Base-by-base conservation (phyloP, 2,888 invertebrate genomes). In the Lymantria dispar region DNA sequence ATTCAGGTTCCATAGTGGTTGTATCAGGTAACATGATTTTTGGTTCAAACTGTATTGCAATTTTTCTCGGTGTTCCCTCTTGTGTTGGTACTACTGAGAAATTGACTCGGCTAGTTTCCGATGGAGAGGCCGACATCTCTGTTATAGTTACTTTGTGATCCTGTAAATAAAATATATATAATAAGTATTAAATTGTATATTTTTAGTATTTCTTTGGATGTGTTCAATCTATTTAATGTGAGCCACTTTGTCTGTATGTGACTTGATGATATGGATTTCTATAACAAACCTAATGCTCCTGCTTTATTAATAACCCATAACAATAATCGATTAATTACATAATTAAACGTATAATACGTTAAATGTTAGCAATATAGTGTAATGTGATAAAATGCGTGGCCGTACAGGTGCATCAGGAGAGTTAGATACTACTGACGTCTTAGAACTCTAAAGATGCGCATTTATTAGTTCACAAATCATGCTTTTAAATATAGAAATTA, bases 101-200 rank as follows among this genome's bases (percentile, higher is more conserved):
- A 55, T 83, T 83, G 37, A 84, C 68, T 52, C 75, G 80, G 38
- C 68, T 79, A 0, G 84, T 70, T 59, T 87, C 87, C 0, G 88
- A 85, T 2, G 83, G 84, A 0, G 82, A 74, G 48, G 83, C 87
- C 0, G 84, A 76, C 56, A 83, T 84, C 8, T 87, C 87, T 10
- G 86, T 85, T 56, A 90, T 90, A 59, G 85, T 83, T 58, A 90
- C 85, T 65, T 85, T 83, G 58, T 85, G 78, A 47, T 85, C 86
- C 80, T 82, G 72, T 47, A 53, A 48, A 59, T 56, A 68, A 54
- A 52, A 42, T 50, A 45, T 14, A 41, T 41, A 29, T 22, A 29
- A 12, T 11, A 38, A 50, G 44, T 43, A 40, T 45, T 38, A 13
- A 3, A n/a, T 12, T 12, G 33, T 46, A 10, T n/a, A 12, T 30